These are phyloP conservation scores for Tiphia femorata DNA, from an alignment of 2,888 invertebrate species.

Conservation along the genomic window DNA sequence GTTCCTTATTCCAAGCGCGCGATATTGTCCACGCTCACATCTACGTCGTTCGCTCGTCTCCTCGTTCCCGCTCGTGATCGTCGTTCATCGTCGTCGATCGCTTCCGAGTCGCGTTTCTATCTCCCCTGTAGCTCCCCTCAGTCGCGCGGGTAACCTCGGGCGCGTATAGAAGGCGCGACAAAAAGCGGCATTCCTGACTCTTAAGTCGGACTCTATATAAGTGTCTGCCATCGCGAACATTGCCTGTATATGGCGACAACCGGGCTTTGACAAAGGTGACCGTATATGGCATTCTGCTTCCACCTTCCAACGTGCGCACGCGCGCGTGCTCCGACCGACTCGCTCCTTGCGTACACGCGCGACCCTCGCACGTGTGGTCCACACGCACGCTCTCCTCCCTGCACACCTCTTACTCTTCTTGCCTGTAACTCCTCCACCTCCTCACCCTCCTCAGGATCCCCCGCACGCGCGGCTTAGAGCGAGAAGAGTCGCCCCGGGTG, in stretches of 20 bases:
- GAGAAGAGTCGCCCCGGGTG: too few species aligned
- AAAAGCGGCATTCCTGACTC: constrained; percentile 65
- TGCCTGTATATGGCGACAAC: constrained; percentile 67
- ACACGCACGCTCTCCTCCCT: not conserved
- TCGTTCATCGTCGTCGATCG: constrained; percentile 32
- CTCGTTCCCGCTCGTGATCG: constrained; percentile 14
- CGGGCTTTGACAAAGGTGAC: constrained; percentile 67
- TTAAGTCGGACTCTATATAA: constrained; percentile 65
- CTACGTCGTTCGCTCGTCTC: constrained; percentile 9
- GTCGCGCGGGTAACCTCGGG: too few species aligned
- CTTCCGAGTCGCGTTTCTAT: constrained; percentile 49
- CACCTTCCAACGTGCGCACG: constrained; percentile 60
- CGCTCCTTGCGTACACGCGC: constrained; percentile 23
- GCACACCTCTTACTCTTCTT: not conserved
- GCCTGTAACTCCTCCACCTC: not conserved
- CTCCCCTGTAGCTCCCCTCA: too few species aligned
- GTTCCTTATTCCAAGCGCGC: too few species aligned
- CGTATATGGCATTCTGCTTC: constrained; percentile 66
- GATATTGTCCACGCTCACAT: constrained; percentile 14
- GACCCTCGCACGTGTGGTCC: too few species aligned
- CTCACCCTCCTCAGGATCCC: not conserved
- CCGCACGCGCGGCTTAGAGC: not conserved
- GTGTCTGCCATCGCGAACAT: constrained; percentile 67
- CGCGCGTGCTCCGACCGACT: constrained; percentile 20
- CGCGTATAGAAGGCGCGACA: constrained; percentile 59